A percentile compares a stretch with the other conserved stretches of the same genome.
phyloP scores from a whole-genome alignment of 2,797 vertebrate genomes.

The Danio aesculapii region DNA sequence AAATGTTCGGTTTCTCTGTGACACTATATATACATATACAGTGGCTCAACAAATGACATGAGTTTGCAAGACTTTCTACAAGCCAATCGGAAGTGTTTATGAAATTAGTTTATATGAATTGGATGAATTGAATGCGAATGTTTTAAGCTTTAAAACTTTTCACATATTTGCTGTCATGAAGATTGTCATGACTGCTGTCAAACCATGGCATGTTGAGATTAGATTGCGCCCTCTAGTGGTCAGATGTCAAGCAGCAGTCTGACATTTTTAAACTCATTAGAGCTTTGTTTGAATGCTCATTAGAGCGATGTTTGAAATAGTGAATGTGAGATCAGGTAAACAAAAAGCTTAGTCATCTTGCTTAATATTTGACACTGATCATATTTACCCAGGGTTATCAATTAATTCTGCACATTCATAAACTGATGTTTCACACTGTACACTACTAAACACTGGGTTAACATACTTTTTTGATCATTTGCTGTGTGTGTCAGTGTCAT shows the following conservation, averaged over 20 bases:
- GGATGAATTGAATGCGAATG: no score
- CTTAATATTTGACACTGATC: no score
- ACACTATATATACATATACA: neutral
- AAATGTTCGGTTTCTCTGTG: neutral
- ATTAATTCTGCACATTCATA: no score
- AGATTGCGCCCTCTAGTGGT: constrained; percentile 52
- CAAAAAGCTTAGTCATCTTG: no score
- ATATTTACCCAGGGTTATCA: no score
- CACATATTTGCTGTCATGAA: neutral
- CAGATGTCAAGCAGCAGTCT: neutral
- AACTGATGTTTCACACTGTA: no score
- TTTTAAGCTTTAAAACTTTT: neutral
- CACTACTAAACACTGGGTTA: no score
- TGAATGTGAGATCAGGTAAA: no score
- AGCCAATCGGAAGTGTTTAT: neutral
- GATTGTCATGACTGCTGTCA: constrained; percentile 11
- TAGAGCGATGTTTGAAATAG: no score
- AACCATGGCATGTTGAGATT: neutral
- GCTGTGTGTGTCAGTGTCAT: no score
- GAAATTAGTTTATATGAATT: neutral
- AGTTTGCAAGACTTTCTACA: neutral
- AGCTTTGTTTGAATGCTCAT: no score
- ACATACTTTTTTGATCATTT: no score
- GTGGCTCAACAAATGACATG: neutral
- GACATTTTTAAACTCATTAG: neutral